Conservation (phyloP, 2,888 invertebrate species). For the Caenorhabditis zanzibari region DNA sequence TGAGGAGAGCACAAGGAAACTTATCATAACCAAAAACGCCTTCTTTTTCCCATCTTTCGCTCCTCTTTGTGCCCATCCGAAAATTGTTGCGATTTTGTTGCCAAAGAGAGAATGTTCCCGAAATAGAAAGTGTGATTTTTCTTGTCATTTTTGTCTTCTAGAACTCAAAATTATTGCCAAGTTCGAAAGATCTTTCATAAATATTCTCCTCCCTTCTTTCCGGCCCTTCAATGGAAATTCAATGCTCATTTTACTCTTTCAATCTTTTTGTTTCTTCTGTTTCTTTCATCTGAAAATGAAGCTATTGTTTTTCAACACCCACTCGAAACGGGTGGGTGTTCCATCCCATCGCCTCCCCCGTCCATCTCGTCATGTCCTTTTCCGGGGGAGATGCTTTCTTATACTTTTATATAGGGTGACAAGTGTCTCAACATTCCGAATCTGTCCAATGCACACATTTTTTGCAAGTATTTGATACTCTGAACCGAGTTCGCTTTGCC, state of each 20-base stretch:
- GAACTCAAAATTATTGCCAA: conserved; percentile 30
- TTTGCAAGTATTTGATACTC: conserved; percentile 28
- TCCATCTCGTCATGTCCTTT: conserved; percentile 40
- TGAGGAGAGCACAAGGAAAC: conserved; percentile 36
- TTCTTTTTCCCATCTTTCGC: conserved; percentile 19
- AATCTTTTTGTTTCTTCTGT: conserved; percentile 16
- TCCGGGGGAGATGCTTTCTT: conserved; percentile 25
- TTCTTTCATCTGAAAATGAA: not conserved
- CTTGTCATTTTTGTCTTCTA: not conserved
- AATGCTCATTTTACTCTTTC: conserved; percentile 28
- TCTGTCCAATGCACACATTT: conserved; percentile 34
- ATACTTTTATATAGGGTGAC: conserved; percentile 17
- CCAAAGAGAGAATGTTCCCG: conserved; percentile 27
- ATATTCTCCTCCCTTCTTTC: not conserved
- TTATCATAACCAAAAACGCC: conserved; percentile 62
- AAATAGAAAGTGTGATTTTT: conserved; percentile 34
- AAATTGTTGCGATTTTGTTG: conserved; percentile 50
- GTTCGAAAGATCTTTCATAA: conserved; percentile 16
- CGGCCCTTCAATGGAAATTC: conserved; percentile 32
- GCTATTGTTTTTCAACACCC: conserved; percentile 61
- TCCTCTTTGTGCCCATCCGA: not conserved
- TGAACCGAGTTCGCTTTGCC: conserved; percentile 24
- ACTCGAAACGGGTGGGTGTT: conserved; percentile 54
- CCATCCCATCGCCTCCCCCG: conserved; percentile 14
- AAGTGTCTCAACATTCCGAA: conserved; percentile 17